A percentile compares a stretch with the other conserved stretches of the same genome.
Conservation (phyloP, 2,888 invertebrate species). For the Tetragnatha montana region DNA sequence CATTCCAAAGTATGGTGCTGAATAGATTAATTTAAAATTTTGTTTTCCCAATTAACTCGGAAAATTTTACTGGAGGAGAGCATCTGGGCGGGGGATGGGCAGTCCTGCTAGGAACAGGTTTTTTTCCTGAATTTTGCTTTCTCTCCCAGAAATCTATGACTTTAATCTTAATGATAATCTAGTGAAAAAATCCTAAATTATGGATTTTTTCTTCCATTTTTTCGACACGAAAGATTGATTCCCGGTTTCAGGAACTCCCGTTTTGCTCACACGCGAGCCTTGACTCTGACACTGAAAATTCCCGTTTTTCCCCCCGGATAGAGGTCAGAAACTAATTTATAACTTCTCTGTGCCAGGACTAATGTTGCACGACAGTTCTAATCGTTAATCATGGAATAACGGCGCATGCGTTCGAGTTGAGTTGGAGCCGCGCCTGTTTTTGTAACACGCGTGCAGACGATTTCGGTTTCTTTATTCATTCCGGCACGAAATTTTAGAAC, state of each 20-base stretch:
- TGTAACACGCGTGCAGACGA: slow-evolving; percentile 39
- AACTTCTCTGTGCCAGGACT: slow-evolving; percentile 38
- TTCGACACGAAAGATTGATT: neutral
- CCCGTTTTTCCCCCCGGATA: neutral
- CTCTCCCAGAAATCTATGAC: neutral
- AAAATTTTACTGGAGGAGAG: neutral
- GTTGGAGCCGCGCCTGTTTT: slow-evolving; percentile 27
- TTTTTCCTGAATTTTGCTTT: neutral
- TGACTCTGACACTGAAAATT: slow-evolving; percentile 35
- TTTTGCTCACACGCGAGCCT: slow-evolving; percentile 6
- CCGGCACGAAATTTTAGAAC: neutral
- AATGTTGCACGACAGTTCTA: slow-evolving; percentile 14
- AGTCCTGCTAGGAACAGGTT: neutral
- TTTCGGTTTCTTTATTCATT: slow-evolving; percentile 32
- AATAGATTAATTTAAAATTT: neutral
- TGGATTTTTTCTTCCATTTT: neutral
- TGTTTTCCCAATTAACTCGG: neutral
- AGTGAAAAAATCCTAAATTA: neutral
- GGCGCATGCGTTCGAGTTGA: slow-evolving; percentile 40
- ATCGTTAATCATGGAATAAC: slow-evolving; percentile 31
- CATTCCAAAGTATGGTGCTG: neutral
- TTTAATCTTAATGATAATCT: neutral
- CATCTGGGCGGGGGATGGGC: too few relatives aligned
- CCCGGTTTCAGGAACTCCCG: neutral
- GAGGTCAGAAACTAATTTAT: slow-evolving; percentile 19